Evolutionary conservation across 2,888 invertebrate genomes (phyloP), one percentile per base, ranked within the genome.

Genomic region (Cabera pusaria): DNA sequence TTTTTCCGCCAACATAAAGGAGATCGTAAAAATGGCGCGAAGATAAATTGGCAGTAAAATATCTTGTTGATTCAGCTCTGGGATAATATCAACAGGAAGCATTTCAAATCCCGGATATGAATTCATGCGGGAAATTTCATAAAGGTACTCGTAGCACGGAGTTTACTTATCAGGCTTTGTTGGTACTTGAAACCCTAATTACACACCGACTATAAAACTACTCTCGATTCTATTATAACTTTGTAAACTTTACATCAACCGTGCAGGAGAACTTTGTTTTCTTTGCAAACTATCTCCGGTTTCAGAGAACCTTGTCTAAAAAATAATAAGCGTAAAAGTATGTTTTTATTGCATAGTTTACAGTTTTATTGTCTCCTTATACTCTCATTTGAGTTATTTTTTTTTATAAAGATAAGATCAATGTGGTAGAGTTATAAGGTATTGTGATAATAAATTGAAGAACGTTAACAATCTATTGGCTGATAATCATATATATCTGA

Each of bases 171-270:
- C 6, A 27, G 3, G 16, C 11, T 7, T 10, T 12, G 18, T 25
- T 16, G 17, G 9, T 29, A 11, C 23, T 27, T 21, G 39, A 37
- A 52, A 54, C 42, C 32, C 27, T 44, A 49, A 49, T 56, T 47
- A 50, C 39, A 49, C 31, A 47, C n/a, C n/a, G 43, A 27, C 40
- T 44, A 38, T 44, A 49, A 38, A 20, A 33, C 42, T 32, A 31
- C 5, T 11, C 7, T 14, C 5, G 3, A 47, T 48, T 54, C 41
- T 53, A 47, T 47, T 46, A 52, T 29, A 41, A 55, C 49, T 52
- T 55, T 22, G 38, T 6, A 31, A 52, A 51, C 29, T 48, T 40
- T 17, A 16, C 24, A 8, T 18, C 8, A 28, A 27, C 7, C 11
- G 21, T 6, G 14, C 14, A 24, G n/a, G 7, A 36, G 12, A 28